phyloP scores from a whole-genome alignment of 2,113 vertebrate species.

The Aptenodytes forsteri region DNA sequence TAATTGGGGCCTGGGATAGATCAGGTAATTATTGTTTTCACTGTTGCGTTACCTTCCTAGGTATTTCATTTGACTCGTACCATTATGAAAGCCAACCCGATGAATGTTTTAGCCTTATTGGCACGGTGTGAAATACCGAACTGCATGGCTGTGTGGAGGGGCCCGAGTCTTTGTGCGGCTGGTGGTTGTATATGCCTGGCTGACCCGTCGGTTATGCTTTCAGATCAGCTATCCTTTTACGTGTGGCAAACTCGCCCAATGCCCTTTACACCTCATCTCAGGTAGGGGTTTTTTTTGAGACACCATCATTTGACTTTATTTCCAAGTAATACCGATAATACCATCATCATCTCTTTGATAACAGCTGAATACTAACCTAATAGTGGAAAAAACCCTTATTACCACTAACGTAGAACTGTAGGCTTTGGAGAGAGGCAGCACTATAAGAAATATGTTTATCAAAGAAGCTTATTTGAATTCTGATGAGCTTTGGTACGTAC shows the following conservation, averaged over 20 bases:
- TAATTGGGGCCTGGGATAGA: neutral
- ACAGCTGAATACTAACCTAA: neutral
- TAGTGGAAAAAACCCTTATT: neutral
- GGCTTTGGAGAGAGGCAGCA: neutral
- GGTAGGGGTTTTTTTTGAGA: neutral
- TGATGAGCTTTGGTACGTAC: neutral
- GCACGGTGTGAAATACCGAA: fast-evolving
- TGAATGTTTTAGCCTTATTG: neutral
- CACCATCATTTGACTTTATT: neutral
- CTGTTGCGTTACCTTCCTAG: neutral
- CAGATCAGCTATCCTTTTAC: fast-evolving
- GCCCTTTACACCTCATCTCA: neutral
- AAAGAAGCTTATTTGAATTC: neutral
- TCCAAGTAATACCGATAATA: neutral
- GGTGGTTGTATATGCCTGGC: neutral
- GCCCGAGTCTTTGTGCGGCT: fast-evolving
- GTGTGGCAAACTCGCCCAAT: fast-evolving
- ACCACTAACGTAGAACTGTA: neutral
- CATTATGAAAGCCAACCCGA: neutral
- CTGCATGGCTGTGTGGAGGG: fast-evolving
- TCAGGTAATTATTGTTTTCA: constrained; percentile 23
- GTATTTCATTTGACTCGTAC: neutral
- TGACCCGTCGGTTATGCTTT: fast-evolving
- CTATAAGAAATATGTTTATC: neutral
- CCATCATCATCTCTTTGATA: too few species aligned